Conservation (phyloP, 2,888 invertebrate species). For the Gari tellinella region DNA sequence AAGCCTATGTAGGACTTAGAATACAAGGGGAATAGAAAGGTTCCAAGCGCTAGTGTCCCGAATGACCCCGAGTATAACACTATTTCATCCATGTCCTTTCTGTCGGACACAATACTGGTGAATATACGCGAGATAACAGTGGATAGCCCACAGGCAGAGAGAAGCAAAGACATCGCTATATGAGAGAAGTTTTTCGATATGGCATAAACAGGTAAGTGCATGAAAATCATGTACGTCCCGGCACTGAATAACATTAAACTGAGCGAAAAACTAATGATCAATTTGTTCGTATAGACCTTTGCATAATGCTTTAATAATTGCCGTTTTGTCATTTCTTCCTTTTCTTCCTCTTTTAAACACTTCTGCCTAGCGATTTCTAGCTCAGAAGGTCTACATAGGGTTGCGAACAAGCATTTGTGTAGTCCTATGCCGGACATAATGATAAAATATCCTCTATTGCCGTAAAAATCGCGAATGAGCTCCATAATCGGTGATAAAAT, state of each 20-base stretch:
- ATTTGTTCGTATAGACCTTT: slow-evolving; percentile 54
- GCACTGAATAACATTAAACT: slow-evolving; percentile 53
- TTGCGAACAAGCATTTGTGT: slow-evolving; percentile 60
- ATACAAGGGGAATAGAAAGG: slow-evolving; percentile 59
- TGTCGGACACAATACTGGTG: slow-evolving; percentile 49
- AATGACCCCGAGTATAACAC: slow-evolving; percentile 57
- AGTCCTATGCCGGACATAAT: slow-evolving; percentile 60
- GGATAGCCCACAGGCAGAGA: slow-evolving; percentile 59
- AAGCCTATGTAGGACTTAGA: slow-evolving; percentile 52
- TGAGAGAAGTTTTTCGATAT: slow-evolving; percentile 40
- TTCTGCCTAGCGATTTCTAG: slow-evolving; percentile 54
- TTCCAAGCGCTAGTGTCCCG: slow-evolving; percentile 51
- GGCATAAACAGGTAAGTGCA: slow-evolving; percentile 59
- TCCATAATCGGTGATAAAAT: slow-evolving; percentile 60
- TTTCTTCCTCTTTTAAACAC: slow-evolving; percentile 27
- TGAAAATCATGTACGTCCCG: slow-evolving; percentile 64
- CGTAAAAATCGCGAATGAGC: slow-evolving; percentile 48
- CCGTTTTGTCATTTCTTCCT: slow-evolving; percentile 19
- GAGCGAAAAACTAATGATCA: slow-evolving; percentile 54
- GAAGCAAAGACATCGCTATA: slow-evolving; percentile 39
- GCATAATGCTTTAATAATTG: slow-evolving; percentile 43
- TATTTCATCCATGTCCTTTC: slow-evolving; percentile 58
- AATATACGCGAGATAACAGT: slow-evolving; percentile 56
- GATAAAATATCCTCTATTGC: slow-evolving; percentile 58
- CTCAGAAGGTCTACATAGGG: slow-evolving; percentile 56